Percentiles rank a stretch among this genome's conserved stretches.
Conservation (phyloP, 2,797 vertebrate genomes). For the Falco concolor region DNA sequence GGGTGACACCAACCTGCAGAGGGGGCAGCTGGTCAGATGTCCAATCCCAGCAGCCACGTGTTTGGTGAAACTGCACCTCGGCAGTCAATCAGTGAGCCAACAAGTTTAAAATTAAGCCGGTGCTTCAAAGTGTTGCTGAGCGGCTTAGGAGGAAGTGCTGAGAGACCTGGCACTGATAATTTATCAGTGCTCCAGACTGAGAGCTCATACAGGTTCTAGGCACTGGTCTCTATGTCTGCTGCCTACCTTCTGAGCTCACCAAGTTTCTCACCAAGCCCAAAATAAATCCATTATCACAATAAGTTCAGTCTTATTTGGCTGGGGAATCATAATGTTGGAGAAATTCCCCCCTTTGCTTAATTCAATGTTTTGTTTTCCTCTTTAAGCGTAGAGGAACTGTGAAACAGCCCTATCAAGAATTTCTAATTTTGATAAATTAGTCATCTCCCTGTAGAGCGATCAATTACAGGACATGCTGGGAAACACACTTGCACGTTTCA, state of each 20-base stretch:
- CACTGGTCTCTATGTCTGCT: background rate
- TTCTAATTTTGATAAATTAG: slow-evolving; percentile 60
- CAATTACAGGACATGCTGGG: background rate
- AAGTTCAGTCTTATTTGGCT: background rate
- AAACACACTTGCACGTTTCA: background rate
- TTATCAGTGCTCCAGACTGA: background rate
- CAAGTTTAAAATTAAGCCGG: background rate
- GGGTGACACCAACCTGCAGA: background rate
- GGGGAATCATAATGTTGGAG: background rate
- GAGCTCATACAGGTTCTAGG: background rate
- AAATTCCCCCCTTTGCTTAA: background rate
- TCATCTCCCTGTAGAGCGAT: background rate
- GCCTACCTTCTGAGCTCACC: background rate
- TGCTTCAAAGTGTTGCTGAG: background rate
- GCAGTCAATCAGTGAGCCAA: background rate
- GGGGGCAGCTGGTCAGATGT: background rate
- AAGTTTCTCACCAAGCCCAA: background rate
- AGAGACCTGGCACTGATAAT: background rate
- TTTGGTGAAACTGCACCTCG: background rate
- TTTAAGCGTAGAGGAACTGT: background rate
- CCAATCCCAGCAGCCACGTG: rapidly evolving
- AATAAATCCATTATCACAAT: background rate
- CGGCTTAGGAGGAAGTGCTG: background rate
- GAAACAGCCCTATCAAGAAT: background rate
- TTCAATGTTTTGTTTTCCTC: background rate